Evolutionary conservation across 2,888 invertebrate species (phyloP), one percentile per base, ranked within the genome.

Genomic region (Noctua janthina): DNA sequence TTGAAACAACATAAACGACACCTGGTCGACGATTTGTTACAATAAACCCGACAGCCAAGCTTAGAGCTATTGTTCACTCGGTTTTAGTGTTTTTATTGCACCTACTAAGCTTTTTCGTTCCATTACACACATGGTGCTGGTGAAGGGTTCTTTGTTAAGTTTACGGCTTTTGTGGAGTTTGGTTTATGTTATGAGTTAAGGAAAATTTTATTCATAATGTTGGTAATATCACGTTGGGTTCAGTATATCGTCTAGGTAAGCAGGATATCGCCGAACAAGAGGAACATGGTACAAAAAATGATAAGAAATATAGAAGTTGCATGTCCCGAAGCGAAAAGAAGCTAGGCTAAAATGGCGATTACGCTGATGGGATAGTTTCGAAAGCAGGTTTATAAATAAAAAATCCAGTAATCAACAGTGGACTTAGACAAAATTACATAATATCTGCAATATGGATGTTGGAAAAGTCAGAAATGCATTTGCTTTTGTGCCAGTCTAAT

Each of bases 1-100:
- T 87, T 62, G 82, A 73, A 83, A 86, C 90, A 81, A 83, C 89
- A 90, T 90, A 87, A 89, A 89, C 77, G 87, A 82, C 89, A 89
- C 89, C 89, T 90, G 89, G 72, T 46, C 70, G 64, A 82, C 90
- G 74, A 90, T 89, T 89, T 87, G 89, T 89, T 89, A 89, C 89
- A 89, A 89, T 89, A 89, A 87, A 81, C 77, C 59, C 80, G 88
- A 89, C 87, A 88, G 74, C 43, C 75, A 43, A 77, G 84, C 82
- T 89, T 89, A 89, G 79, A 79, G 81, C 87, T 82, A 85, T 85
- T 89, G 89, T 85, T 82, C 78, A 84, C 71, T 77, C 73, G 80
- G 85, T 82, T 86, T 90, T 85, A 85, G 87, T 82, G 83, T 85
- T 89, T 88, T 89, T 90, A 90, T 90, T 83, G 71, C 83, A 79